phyloP scores from a whole-genome alignment of 2,888 invertebrate species.

The Adelphocoris suturalis region DNA sequence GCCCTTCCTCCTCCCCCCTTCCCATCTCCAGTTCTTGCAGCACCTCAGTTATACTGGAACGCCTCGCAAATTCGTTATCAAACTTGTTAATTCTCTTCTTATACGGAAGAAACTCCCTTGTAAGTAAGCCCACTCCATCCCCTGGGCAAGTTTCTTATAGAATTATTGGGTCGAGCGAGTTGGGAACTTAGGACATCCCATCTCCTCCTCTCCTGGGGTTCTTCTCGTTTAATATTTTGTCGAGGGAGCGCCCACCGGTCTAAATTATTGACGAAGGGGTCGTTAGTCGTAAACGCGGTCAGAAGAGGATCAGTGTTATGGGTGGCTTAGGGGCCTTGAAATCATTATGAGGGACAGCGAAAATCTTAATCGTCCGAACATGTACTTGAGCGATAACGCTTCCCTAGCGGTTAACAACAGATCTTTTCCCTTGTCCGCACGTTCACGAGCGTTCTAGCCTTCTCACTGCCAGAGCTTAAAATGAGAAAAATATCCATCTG shows the following conservation, averaged over 20 bases:
- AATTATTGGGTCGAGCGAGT: constrained; percentile 5
- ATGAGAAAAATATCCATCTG: too few species aligned
- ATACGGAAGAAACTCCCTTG: constrained; percentile 18
- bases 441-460: too few species aligned
- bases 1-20: not conserved
- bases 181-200: not conserved
- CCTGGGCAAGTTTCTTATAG: constrained; percentile 21
- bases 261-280: constrained; percentile 20
- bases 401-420: not conserved
- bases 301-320: constrained; percentile 14
- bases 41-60: not conserved
- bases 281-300: constrained; percentile 19
- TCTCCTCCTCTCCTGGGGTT: not conserved
- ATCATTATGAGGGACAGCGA: constrained; percentile 1
- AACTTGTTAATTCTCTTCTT: constrained; percentile 49
- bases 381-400: constrained; percentile 5
- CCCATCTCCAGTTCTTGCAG: not conserved
- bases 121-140: constrained; percentile 14
- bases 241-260: not conserved
- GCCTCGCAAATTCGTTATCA: constrained; percentile 39
- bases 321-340: not conserved
- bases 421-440: not conserved
- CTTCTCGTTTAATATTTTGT: constrained; percentile 4
- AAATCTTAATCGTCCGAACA: constrained; percentile 22
- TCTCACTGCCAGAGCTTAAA: too few species aligned